Conservation (phyloP, 1,140 invertebrate species). For the Dolichoris vasculosae region DNA sequence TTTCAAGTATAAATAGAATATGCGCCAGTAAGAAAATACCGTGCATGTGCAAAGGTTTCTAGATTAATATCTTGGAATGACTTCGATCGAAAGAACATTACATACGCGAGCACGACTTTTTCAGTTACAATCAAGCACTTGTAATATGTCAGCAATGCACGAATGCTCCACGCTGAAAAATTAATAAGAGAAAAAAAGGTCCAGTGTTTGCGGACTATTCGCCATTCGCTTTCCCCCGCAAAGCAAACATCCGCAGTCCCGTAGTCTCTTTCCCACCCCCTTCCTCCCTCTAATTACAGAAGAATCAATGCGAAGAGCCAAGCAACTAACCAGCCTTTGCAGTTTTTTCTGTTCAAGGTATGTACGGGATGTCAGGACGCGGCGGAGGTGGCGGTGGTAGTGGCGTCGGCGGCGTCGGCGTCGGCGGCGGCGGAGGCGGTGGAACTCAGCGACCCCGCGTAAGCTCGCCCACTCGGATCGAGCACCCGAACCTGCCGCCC, state of each 20-base stretch:
- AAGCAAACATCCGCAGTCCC: not conserved
- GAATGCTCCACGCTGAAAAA: not conserved
- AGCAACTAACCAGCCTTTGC: not conserved
- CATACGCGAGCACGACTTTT: not conserved
- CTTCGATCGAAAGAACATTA: not conserved
- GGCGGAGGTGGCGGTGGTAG: slow-evolving; percentile 53
- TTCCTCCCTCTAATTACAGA: not conserved
- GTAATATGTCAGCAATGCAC: not conserved
- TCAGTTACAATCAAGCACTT: too few relatives aligned
- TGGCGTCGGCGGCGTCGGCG: too few relatives aligned
- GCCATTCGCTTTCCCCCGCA: too few relatives aligned
- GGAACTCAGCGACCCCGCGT: slow-evolving; percentile 76
- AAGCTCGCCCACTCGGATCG: slow-evolving; percentile 85
- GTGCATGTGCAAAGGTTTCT: not conserved
- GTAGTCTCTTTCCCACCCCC: not conserved
- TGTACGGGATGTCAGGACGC: slow-evolving; percentile 37
- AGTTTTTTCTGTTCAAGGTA: slow-evolving; percentile 50
- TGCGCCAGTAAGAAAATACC: not conserved
- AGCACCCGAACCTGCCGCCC: slow-evolving; percentile 85
- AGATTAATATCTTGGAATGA: not conserved
- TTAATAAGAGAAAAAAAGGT: not conserved
- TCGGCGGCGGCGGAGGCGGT: slow-evolving; percentile 49
- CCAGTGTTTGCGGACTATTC: too few relatives aligned
- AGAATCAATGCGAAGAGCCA: too few relatives aligned
- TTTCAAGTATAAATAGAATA: not conserved